These are phyloP conservation scores for Brachymystax lenok DNA, from an alignment of 2,797 vertebrate genomes.

Conservation along the genomic window DNA sequence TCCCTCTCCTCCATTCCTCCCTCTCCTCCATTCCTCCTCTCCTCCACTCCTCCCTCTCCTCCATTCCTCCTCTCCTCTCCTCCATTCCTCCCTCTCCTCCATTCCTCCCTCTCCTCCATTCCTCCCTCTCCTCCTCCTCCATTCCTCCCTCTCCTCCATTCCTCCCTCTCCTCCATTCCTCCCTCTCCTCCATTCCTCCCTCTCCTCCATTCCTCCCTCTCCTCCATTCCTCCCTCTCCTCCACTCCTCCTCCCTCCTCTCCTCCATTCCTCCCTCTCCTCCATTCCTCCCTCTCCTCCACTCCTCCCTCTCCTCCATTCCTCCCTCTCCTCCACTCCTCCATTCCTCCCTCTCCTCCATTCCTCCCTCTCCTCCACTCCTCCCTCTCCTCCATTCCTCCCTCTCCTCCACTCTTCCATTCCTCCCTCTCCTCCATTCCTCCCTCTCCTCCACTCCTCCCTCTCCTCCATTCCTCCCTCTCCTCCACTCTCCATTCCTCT, in stretches of 20 bases:
- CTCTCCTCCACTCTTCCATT: too few species aligned
- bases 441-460: conserved; percentile 30
- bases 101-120: conserved; percentile 33
- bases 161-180: conserved; percentile 22
- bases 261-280: conserved; percentile 17
- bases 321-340: conserved; percentile 32
- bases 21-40: not conserved
- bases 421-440: not conserved
- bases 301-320: conserved; percentile 33
- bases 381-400: not conserved
- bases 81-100: conserved; percentile 27
- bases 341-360: conserved; percentile 44
- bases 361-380: conserved; percentile 41
- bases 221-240: conserved; percentile 25
- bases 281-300: conserved; percentile 29
- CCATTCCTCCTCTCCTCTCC: conserved; percentile 7
- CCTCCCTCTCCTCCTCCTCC: conserved; percentile 35
- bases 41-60: conserved; percentile 32
- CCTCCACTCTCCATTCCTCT: conserved; percentile 22
- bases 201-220: conserved; percentile 38
- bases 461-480: conserved; percentile 29
- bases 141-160: conserved; percentile 47
- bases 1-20: conserved; percentile 40
- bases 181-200: not conserved
- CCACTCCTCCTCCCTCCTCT: conserved; percentile 16